phyloP scores from a whole-genome alignment of 2,888 invertebrate species.

The Mesochorus sp. region DNA sequence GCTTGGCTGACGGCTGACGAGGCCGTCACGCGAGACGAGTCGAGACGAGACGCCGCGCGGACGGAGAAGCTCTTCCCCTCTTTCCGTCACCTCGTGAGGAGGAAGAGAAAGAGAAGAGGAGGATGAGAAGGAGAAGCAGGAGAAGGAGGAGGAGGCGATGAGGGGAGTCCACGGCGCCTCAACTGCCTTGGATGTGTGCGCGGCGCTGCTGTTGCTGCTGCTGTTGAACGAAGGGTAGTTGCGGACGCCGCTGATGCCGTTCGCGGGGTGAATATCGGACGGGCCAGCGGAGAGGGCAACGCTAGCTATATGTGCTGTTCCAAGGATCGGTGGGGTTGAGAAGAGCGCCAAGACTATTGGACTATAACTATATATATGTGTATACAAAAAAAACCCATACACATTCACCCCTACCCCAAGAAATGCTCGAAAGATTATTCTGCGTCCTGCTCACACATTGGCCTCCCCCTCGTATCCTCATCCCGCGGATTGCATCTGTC shows the following conservation, averaged over 20 bases:
- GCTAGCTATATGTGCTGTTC: conserved; percentile 52
- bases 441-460: no score
- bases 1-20: conserved; percentile 82
- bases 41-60: conserved; percentile 77
- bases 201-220: conserved; percentile 50
- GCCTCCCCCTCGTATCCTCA: conserved; percentile 69
- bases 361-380: conserved; percentile 40
- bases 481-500: conserved; percentile 61
- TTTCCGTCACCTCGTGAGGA: conserved; percentile 54
- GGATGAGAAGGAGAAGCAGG: no score
- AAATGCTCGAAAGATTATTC: conserved; percentile 78
- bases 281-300: conserved; percentile 64
- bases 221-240: conserved; percentile 46
- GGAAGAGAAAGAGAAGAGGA: conserved; percentile 58
- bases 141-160: no score
- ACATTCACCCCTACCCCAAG: conserved; percentile 70
- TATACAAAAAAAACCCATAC: no score
- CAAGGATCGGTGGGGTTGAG: conserved; percentile 25
- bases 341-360: conserved; percentile 55
- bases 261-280: conserved; percentile 64
- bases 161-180: conserved; percentile 38
- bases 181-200: conserved; percentile 34
- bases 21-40: conserved; percentile 82
- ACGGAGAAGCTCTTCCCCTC: conserved; percentile 72
- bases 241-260: conserved; percentile 61